These are phyloP conservation scores for Anguilla marmorata DNA, from an alignment of 2,797 vertebrate genomes.

Conservation along the genomic window DNA sequence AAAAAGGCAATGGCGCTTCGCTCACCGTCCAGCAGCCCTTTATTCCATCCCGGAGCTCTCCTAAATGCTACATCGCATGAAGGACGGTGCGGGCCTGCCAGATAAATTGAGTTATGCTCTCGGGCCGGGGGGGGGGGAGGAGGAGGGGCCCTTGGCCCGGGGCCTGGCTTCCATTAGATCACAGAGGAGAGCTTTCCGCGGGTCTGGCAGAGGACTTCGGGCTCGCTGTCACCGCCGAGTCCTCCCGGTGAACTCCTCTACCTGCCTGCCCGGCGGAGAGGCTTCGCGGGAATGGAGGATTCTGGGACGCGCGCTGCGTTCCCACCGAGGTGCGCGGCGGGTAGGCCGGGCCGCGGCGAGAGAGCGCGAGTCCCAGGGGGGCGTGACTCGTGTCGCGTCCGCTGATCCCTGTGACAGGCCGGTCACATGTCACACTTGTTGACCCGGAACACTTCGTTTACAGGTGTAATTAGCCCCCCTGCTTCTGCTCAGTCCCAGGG, in stretches of 20 bases:
- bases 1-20: constrained; percentile 32
- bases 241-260: constrained; percentile 52
- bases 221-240: constrained; percentile 51
- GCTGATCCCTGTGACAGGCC: no score
- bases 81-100: constrained; percentile 43
- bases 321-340: background rate
- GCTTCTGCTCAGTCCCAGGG: background rate
- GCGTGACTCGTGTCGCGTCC: background rate
- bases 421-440: background rate
- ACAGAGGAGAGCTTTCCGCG: constrained; percentile 54
- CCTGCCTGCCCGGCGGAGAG: constrained; percentile 49
- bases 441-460: background rate
- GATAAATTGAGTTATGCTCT: constrained; percentile 46
- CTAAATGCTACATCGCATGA: constrained; percentile 45
- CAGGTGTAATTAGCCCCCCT: background rate
- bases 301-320: background rate
- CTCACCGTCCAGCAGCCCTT: constrained; percentile 40
- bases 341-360: background rate
- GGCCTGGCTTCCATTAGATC: constrained; percentile 45
- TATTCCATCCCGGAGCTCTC: constrained; percentile 47
- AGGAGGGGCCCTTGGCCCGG: constrained; percentile 41
- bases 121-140: constrained; percentile 43
- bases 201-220: constrained; percentile 31
- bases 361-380: background rate
- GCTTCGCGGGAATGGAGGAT: background rate